These are phyloP conservation scores for Batillaria attramentaria DNA, from an alignment of 1,140 invertebrate genomes.

Conservation along the genomic window DNA sequence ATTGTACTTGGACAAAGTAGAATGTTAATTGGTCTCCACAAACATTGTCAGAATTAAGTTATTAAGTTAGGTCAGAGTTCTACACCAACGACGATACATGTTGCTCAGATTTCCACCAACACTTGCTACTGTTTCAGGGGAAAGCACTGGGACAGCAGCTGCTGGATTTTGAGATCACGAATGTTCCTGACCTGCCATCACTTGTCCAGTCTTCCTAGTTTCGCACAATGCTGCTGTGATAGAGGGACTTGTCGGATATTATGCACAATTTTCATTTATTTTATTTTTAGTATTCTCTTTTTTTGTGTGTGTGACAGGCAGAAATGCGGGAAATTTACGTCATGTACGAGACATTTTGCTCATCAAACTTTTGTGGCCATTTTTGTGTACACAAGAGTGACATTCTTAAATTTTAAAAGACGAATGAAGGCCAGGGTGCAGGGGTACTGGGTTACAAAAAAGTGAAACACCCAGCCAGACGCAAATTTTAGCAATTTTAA, in stretches of 20 bases:
- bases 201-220: background rate
- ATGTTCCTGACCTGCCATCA: constrained; percentile 65
- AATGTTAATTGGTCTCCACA: background rate
- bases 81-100: background rate
- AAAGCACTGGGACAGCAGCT: constrained; percentile 73
- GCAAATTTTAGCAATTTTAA: too few relatives aligned
- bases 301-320: background rate
- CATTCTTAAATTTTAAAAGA: too few relatives aligned
- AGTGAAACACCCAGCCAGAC: too few relatives aligned
- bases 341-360: too few relatives aligned
- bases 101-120: constrained; percentile 24
- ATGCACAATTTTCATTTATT: background rate
- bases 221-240: background rate
- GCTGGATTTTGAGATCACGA: constrained; percentile 69
- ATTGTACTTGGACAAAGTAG: background rate
- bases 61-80: background rate
- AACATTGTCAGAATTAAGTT: background rate
- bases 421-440: too few relatives aligned
- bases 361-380: too few relatives aligned
- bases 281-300: constrained; percentile 11
- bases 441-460: too few relatives aligned
- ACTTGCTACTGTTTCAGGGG: constrained; percentile 70
- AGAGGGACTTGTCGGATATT: background rate
- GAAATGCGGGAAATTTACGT: too few relatives aligned
- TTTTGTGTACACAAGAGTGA: too few relatives aligned